These are phyloP conservation scores for Bolinopsis microptera DNA, from an alignment of 37 sponge, comb jelly and placozoan species.

Conservation along the genomic window DNA sequence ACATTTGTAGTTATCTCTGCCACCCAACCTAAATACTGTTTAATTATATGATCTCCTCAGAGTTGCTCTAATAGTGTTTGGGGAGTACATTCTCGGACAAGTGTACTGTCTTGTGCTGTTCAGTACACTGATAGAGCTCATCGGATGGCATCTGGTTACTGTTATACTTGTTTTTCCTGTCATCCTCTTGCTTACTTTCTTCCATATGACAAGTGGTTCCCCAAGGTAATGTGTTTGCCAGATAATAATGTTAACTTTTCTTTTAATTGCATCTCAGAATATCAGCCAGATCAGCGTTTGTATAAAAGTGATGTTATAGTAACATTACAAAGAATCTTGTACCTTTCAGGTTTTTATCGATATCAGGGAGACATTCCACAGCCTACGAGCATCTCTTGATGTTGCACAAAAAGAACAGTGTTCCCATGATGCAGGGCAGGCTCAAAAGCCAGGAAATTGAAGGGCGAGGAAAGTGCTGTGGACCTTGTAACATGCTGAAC, in stretches of 20 bases:
- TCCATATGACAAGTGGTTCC: background rate
- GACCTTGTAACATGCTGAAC: background rate
- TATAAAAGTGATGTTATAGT: no score
- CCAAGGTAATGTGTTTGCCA: slow-evolving; percentile 2
- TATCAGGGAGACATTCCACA: background rate
- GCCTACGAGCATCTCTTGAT: background rate
- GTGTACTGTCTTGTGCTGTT: background rate
- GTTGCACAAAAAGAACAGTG: background rate
- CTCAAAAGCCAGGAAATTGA: background rate
- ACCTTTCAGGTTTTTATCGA: slow-evolving; percentile 2
- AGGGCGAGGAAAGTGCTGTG: background rate
- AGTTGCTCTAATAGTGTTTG: background rate
- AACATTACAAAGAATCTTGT: no score
- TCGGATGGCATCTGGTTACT: background rate
- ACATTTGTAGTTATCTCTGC: no score
- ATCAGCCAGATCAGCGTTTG: no score
- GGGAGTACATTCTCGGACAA: background rate
- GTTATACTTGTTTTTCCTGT: background rate
- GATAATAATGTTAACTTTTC: no score
- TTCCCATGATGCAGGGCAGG: background rate
- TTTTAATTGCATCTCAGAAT: no score
- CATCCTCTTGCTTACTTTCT: background rate
- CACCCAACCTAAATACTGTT: no score
- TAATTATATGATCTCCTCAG: background rate
- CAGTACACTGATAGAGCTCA: background rate